Evolutionary conservation across 2,113 vertebrate genomes (phyloP).

Genomic region (Tachysurus vachellii): DNA sequence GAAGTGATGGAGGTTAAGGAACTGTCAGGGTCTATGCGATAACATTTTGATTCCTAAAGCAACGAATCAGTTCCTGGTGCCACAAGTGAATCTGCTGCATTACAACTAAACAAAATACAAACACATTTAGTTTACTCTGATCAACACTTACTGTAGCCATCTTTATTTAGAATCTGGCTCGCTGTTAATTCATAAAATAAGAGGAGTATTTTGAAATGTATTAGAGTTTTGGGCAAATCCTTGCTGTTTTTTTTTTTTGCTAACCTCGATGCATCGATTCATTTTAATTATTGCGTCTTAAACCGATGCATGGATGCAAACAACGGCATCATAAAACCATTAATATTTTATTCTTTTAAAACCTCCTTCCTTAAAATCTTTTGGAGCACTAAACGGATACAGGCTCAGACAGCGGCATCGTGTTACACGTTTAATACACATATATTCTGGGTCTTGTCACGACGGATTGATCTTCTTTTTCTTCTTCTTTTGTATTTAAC

Average conservation of each 20-base stretch:
- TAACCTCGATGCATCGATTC: neutral
- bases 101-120: neutral
- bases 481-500: neutral
- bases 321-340: neutral
- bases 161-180: neutral
- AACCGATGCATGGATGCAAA: neutral
- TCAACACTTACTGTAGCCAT: neutral
- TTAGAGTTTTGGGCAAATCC: neutral
- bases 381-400: neutral
- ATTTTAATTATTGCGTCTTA: neutral
- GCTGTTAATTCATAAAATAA: neutral
- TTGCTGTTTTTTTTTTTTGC: too few species aligned
- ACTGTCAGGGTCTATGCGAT: too few species aligned
- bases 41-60: too few species aligned
- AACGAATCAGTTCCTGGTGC: neutral
- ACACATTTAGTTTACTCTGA: neutral
- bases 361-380: too few species aligned
- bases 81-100: neutral
- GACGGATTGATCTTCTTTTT: constrained; percentile 8
- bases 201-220: neutral
- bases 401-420: neutral
- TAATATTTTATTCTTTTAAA: neutral
- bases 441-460: constrained; percentile 25
- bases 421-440: neutral
- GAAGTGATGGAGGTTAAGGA: too few species aligned